Evolutionary conservation across 1,140 invertebrate genomes (phyloP).

Genomic region (Musca vetustissima): DNA sequence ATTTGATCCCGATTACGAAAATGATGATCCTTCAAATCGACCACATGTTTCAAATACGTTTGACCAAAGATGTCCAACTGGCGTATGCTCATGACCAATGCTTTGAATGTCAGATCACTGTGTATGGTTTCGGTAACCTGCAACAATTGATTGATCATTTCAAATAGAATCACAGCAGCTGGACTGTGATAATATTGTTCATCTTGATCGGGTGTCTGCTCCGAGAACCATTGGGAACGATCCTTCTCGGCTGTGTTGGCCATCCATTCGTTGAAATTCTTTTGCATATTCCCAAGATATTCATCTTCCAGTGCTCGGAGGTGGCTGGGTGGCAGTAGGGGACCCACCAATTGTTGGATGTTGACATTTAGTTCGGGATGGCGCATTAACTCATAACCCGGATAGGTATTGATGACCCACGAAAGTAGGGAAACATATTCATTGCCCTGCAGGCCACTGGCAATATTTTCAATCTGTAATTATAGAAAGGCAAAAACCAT

Average conservation of each 20-base stretch:
- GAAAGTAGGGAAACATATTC: constrained; percentile 93
- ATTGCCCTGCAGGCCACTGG: constrained; percentile 90
- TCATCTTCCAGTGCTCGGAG: constrained; percentile 80
- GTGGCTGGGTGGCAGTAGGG: constrained; percentile 74
- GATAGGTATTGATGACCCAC: constrained; percentile 89
- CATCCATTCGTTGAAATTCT: constrained; percentile 96
- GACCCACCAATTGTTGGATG: constrained; percentile 59
- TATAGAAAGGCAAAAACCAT: too few relatives aligned
- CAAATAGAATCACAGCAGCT: constrained; percentile 93
- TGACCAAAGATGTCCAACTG: constrained; percentile 86
- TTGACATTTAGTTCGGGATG: constrained; percentile 87
- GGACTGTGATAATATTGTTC: constrained; percentile 86
- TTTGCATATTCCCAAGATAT: constrained; percentile 83
- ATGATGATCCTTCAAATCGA: constrained; percentile 77
- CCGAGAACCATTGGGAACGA: constrained; percentile 81
- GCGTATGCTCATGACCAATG: constrained; percentile 77
- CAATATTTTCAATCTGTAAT: constrained; percentile 80
- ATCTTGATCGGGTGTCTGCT: constrained; percentile 75
- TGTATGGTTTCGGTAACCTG: constrained; percentile 76
- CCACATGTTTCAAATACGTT: constrained; percentile 82
- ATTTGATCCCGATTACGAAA: constrained; percentile 68
- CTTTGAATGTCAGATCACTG: constrained; percentile 81
- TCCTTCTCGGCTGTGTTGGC: constrained; percentile 89
- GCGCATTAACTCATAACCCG: constrained; percentile 80
- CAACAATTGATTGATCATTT: constrained; percentile 98